Evolutionary conservation across 2,113 vertebrate genomes (phyloP).

Genomic region (Sebastes fasciatus): DNA sequence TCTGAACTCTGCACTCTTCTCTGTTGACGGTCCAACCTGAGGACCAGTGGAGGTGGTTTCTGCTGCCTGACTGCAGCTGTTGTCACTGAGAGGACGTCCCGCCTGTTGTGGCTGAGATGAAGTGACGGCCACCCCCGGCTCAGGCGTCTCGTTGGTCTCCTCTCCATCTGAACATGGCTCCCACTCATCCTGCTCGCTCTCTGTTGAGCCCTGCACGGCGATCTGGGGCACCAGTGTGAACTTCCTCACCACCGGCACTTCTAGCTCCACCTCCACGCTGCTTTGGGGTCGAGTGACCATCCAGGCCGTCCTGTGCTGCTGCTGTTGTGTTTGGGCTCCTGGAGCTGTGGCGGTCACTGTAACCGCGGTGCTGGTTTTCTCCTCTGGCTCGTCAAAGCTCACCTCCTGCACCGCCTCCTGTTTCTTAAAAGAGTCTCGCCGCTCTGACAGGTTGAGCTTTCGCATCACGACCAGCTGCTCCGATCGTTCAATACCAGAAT

Average conservation of each 20-base stretch:
- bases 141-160: constrained; percentile 56
- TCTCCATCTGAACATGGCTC: constrained; percentile 83
- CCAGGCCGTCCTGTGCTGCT: constrained; percentile 75
- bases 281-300: constrained; percentile 53
- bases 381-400: constrained; percentile 93
- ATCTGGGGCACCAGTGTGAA: constrained; percentile 89
- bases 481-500: constrained; percentile 83
- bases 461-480: constrained; percentile 94
- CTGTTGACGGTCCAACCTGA: constrained; percentile 26
- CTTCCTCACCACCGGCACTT: constrained; percentile 68
- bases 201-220: constrained; percentile 89
- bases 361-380: constrained; percentile 53
- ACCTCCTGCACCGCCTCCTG: constrained; percentile 98
- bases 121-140: constrained; percentile 1
- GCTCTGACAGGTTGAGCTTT: constrained; percentile 93
- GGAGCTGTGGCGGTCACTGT: constrained; percentile 4
- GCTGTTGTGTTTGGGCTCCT: constrained; percentile 23
- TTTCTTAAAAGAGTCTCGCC: constrained; percentile 97
- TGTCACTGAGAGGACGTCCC: background rate
- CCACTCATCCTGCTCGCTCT: constrained; percentile 87
- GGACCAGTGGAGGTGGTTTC: constrained; percentile 22
- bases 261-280: constrained; percentile 66
- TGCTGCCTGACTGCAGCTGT: constrained; percentile 25
- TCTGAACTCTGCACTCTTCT: constrained; percentile 14
- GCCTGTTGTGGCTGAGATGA: constrained; percentile 39